Base-by-base conservation (phyloP, 2,113 vertebrate species). In the Cheilinus undulatus region DNA sequence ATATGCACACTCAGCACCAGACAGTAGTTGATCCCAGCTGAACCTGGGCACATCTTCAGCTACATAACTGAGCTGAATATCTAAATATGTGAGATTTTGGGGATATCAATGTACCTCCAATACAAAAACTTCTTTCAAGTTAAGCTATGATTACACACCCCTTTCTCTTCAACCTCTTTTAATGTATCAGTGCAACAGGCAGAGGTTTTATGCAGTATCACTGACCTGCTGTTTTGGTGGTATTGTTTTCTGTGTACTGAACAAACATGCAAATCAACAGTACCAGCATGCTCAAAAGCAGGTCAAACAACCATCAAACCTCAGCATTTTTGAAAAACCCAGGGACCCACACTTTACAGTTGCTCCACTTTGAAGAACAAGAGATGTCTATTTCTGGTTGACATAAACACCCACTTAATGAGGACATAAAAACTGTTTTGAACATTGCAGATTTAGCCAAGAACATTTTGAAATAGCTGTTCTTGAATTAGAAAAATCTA, bases 231-330 rank as follows among this genome's bases (percentile, higher is more conserved):
- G 38, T 59, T 64, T 69, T 64, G 34, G 20, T 56, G 24, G 8
- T 15, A 79, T 48, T 57, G 27, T 58, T 69, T 64, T 34, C 60
- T 66, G 26, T 60, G 73, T 64, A 54, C 27, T 19, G 53, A 56
- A n/a, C 46, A 51, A 72, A 72, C 52, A 36, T n/a, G 10, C 15
- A 72, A 28, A 70, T 27, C 57, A 28, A 46, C 20, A 24, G 13
- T 57, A 28, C 20, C 30, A 67, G 20, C 3, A 74, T 45, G 17
- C 9, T 49, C 24, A 43, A 68, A 61, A 63, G 50, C 20, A 22
- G 70, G 52, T 42, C 45, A 63, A 20, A n/a, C 32, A 23, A 67
- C 24, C 10, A 8, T 75, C 56, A 49, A 59, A 79, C 71, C 66
- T 67, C 70, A 53, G 56, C 70, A 12, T 70, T 54, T 60, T 40